A percentile compares a stretch with the other conserved stretches of the same genome.
These are phyloP conservation scores for Neodontobutis hainanensis DNA, from an alignment of 2,113 vertebrate genomes.

Conservation along the genomic window DNA sequence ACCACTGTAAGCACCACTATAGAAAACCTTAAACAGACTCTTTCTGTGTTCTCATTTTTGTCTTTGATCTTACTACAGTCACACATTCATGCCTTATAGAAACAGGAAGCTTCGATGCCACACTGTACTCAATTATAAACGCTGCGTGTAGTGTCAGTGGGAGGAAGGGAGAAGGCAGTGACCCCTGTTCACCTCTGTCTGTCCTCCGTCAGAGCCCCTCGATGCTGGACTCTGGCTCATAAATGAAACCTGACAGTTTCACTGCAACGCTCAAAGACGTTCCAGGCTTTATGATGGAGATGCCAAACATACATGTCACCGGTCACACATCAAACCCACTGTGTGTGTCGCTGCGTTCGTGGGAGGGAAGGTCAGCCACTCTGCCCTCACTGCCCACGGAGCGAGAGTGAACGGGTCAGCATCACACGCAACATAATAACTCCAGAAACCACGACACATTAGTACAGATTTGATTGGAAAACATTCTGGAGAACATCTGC, in stretches of 20 bases:
- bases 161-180: slow-evolving; percentile 1
- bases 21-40: too few species aligned
- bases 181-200: slow-evolving; percentile 32
- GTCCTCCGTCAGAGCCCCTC: slow-evolving; percentile 24
- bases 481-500: too few species aligned
- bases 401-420: too few species aligned
- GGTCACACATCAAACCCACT: neutral
- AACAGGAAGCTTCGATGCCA: slow-evolving; percentile 44
- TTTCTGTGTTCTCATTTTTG: too few species aligned
- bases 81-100: too few species aligned
- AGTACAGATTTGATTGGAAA: too few species aligned
- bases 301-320: slow-evolving; percentile 1
- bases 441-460: too few species aligned
- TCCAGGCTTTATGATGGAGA: neutral
- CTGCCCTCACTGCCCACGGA: too few species aligned
- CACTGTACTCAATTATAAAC: slow-evolving; percentile 48
- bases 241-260: slow-evolving; percentile 52
- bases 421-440: too few species aligned
- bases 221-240: slow-evolving; percentile 23
- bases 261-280: slow-evolving; percentile 25
- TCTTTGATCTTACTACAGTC: too few species aligned
- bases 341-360: neutral
- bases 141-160: slow-evolving; percentile 19
- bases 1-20: too few species aligned
- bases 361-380: neutral